These are phyloP conservation scores for Cerastis leucographa DNA, from an alignment of 2,888 invertebrate genomes.

Conservation along the genomic window DNA sequence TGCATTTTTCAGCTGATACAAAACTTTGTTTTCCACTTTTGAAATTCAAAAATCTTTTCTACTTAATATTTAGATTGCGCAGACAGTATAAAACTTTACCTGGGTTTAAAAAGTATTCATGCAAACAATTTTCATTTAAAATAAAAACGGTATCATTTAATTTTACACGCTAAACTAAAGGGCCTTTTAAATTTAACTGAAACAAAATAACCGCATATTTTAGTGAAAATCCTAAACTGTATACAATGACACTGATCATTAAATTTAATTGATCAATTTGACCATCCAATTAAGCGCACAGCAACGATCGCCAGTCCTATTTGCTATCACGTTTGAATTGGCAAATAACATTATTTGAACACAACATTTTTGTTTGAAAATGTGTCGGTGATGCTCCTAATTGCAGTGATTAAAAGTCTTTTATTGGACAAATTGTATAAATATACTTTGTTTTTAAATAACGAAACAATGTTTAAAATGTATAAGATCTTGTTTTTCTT, in stretches of 20 bases:
- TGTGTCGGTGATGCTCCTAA: background rate
- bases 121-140: background rate
- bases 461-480: background rate
- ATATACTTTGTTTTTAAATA: background rate
- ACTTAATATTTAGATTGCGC: background rate
- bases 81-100: background rate
- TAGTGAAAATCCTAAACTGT: slow-evolving; percentile 18
- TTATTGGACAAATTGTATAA: background rate
- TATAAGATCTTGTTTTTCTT: background rate
- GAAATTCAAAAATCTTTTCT: slow-evolving; percentile 24
- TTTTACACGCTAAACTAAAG: background rate
- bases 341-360: slow-evolving; percentile 4
- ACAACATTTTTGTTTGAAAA: background rate
- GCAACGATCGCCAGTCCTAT: slow-evolving; percentile 3
- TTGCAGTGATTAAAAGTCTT: background rate
- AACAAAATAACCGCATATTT: slow-evolving; percentile 4
- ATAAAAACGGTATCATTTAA: background rate
- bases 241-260: slow-evolving; percentile 8
- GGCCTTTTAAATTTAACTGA: background rate
- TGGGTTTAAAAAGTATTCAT: background rate
- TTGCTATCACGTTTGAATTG: slow-evolving; percentile 22
- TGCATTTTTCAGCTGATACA: slow-evolving; percentile 33
- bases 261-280: slow-evolving; percentile 39
- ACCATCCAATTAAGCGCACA: slow-evolving; percentile 38
- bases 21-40: slow-evolving; percentile 9